Evolutionary conservation across 2,888 invertebrate species (phyloP).

Genomic region (Meliscaeva auricollis): DNA sequence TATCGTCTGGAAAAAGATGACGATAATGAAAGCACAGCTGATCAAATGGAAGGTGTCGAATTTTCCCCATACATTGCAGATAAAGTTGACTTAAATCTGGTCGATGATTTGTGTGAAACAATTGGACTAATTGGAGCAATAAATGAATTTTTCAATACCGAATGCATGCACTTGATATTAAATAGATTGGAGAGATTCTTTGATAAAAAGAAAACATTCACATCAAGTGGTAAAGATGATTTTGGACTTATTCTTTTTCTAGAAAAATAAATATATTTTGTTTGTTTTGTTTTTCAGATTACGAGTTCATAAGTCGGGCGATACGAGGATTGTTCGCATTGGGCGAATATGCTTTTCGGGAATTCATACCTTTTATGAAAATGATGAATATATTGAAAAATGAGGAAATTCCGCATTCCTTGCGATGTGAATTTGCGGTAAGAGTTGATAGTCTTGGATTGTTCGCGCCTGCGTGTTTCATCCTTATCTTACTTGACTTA

Average conservation of each 20-base stretch:
- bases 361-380: conserved; percentile 82
- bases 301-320: conserved; percentile 81
- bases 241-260: not conserved
- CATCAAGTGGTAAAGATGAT: conserved; percentile 78
- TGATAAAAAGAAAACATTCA: conserved; percentile 78
- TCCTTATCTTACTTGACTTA: too few relatives aligned
- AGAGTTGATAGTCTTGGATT: conserved; percentile 11
- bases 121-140: conserved; percentile 81
- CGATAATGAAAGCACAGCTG: conserved; percentile 63
- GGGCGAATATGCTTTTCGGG: conserved; percentile 83
- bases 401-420: conserved; percentile 79
- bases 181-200: conserved; percentile 81
- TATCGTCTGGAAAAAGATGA: conserved; percentile 80
- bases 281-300: conserved; percentile 79
- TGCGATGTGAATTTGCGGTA: conserved; percentile 81
- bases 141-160: conserved; percentile 82
- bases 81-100: conserved; percentile 79
- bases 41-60: conserved; percentile 72
- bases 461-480: too few relatives aligned
- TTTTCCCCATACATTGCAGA: conserved; percentile 81
- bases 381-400: conserved; percentile 81
- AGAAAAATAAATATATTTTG: not conserved
- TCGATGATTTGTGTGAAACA: conserved; percentile 81
- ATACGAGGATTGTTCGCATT: conserved; percentile 81
- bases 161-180: conserved; percentile 81